Evolutionary conservation across 2,113 vertebrate genomes (phyloP).

Genomic region (Ophiodon elongatus): DNA sequence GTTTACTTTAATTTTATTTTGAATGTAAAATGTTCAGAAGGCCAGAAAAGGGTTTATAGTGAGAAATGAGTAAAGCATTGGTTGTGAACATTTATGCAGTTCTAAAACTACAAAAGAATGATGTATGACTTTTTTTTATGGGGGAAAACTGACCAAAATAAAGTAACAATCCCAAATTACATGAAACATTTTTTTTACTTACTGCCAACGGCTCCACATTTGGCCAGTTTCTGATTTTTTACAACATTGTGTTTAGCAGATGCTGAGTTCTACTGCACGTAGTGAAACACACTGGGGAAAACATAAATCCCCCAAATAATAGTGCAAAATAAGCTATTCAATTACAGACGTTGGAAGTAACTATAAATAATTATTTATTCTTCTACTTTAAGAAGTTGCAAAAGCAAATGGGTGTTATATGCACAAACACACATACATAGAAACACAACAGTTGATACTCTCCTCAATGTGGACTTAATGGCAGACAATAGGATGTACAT

Average conservation of each 20-base stretch:
- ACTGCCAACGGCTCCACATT: too few species aligned
- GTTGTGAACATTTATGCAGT: background rate
- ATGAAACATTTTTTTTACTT: background rate
- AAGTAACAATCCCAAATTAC: background rate
- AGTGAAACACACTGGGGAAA: background rate
- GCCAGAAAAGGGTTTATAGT: background rate
- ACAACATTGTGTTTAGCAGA: too few species aligned
- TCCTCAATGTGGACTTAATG: background rate
- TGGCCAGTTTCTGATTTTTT: too few species aligned
- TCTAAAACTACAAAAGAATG: too few species aligned
- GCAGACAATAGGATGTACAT: slow-evolving; percentile 19
- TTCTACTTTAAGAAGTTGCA: background rate
- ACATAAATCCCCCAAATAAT: background rate
- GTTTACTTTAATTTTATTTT: background rate
- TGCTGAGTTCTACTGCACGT: background rate
- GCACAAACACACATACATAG: background rate
- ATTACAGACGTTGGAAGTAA: background rate
- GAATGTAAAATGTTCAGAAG: background rate
- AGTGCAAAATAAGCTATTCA: background rate
- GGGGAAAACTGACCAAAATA: background rate
- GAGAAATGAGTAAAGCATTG: background rate
- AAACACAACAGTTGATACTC: background rate
- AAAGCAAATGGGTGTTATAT: background rate
- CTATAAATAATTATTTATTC: background rate
- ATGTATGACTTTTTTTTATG: too few species aligned